These are phyloP conservation scores for Pseudachorutes palmiensis DNA, from an alignment of 1,140 invertebrate species.

Conservation along the genomic window DNA sequence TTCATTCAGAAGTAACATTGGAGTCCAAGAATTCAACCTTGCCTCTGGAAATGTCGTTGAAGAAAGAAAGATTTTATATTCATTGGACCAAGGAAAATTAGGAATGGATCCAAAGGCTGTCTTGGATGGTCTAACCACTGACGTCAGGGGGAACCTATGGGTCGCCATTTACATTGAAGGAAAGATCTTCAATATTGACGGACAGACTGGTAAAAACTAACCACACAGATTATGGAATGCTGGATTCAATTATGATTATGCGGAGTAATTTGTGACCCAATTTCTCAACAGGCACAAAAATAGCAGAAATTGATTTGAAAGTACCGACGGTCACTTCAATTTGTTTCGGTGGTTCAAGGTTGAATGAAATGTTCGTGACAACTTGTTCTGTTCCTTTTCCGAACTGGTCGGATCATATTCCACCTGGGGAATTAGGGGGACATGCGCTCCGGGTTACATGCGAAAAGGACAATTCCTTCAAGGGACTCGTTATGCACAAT, in stretches of 20 bases:
- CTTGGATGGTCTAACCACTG: background rate
- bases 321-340: background rate
- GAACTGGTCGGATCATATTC: background rate
- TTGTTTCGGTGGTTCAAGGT: background rate
- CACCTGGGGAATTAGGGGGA: background rate
- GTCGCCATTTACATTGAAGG: background rate
- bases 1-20: background rate
- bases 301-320: background rate
- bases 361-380: background rate
- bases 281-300: background rate
- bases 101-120: background rate
- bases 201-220: background rate
- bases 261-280: background rate
- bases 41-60: background rate
- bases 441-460: background rate
- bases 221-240: no score
- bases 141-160: background rate
- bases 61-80: background rate
- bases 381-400: background rate
- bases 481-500: background rate
- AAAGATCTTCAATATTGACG: background rate
- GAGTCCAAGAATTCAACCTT: background rate
- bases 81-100: background rate
- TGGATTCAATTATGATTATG: background rate
- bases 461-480: background rate